A percentile compares a stretch with the other conserved stretches of the same genome.
Evolutionary conservation across 2,888 invertebrate genomes (phyloP).

Genomic region (Campaea margaritaria): DNA sequence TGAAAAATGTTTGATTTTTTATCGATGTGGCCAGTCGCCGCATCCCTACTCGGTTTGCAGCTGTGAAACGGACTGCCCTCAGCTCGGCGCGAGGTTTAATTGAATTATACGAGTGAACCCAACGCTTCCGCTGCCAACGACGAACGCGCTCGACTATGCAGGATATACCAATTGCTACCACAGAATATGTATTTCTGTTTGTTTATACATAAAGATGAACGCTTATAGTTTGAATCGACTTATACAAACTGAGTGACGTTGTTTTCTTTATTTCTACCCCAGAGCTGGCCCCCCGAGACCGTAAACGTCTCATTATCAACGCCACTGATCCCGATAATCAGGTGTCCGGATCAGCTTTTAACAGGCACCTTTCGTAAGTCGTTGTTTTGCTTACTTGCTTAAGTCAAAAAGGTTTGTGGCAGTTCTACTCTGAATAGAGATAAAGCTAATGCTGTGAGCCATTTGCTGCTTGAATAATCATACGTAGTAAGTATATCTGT

Average conservation of each 20-base stretch:
- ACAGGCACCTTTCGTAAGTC: constrained; percentile 11
- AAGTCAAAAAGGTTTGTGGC: constrained; percentile 13
- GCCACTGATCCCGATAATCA: constrained; percentile 19
- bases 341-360: constrained; percentile 18
- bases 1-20: background rate
- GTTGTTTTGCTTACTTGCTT: constrained; percentile 11
- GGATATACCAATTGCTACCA: constrained; percentile 80
- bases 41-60: constrained; percentile 69
- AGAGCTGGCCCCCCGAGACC: background rate
- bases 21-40: constrained; percentile 17
- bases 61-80: constrained; percentile 75
- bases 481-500: no score
- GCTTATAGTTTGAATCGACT: constrained; percentile 1
- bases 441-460: constrained; percentile 1
- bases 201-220: constrained; percentile 30
- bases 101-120: constrained; percentile 83
- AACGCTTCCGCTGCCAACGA: constrained; percentile 75
- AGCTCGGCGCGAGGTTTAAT: constrained; percentile 76
- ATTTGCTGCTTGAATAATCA: background rate
- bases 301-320: constrained; percentile 18
- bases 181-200: constrained; percentile 68
- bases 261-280: background rate
- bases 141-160: constrained; percentile 60
- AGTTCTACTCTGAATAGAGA: background rate
- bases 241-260: background rate